These are phyloP conservation scores for Nycticebus coucang DNA, from an alignment of 2,113 vertebrate genomes.

Conservation along the genomic window DNA sequence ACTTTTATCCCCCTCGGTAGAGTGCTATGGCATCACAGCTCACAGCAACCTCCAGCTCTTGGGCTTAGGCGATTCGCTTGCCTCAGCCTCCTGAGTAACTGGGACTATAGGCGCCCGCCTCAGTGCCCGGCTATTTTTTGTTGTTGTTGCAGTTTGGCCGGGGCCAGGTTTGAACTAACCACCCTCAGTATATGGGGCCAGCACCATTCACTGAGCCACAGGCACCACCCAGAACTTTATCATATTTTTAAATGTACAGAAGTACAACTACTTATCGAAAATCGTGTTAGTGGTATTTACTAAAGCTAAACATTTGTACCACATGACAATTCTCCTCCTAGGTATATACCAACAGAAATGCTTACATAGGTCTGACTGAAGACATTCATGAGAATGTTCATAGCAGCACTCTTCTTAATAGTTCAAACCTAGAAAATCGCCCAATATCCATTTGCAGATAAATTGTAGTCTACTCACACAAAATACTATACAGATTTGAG, in stretches of 20 bases:
- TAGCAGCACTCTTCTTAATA: not conserved
- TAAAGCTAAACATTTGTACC: slow-evolving; percentile 2
- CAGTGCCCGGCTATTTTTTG: no score
- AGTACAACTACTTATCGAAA: not conserved
- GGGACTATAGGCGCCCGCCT: no score
- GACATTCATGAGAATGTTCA: not conserved
- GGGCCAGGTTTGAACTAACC: no score
- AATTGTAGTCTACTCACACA: not conserved
- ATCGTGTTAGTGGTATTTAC: not conserved
- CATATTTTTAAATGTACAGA: not conserved
- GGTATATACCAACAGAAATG: not conserved
- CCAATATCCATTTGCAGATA: not conserved
- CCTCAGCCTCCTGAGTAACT: no score
- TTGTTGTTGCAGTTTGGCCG: no score
- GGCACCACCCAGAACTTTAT: not conserved
- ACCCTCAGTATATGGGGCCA: no score
- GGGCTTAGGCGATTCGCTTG: no score
- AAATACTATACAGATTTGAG: not conserved
- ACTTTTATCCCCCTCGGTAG: no score
- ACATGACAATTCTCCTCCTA: not conserved
- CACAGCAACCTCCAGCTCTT: no score
- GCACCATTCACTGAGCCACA: no score
- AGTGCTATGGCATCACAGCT: no score
- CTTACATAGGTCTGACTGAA: not conserved
- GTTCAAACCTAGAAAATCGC: slow-evolving; percentile 2